These are phyloP conservation scores for Pseudomyrmex cubaensis DNA, from an alignment of 1,140 invertebrate genomes.

Conservation along the genomic window DNA sequence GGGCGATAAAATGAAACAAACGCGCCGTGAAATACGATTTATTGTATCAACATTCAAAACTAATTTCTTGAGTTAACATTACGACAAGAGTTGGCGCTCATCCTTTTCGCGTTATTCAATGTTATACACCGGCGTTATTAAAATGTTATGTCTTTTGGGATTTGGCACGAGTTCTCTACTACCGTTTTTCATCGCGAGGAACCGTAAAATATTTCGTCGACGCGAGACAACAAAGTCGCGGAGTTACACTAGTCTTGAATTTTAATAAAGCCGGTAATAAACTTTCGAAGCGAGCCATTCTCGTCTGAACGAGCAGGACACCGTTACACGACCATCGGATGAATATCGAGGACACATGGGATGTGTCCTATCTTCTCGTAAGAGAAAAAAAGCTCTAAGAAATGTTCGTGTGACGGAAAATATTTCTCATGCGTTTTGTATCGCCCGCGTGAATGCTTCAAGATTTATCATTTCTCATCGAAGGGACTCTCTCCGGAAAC, in stretches of 20 bases:
- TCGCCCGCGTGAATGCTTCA: constrained; percentile 30
- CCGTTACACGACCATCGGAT: background rate
- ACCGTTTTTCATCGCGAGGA: background rate
- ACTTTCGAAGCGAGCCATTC: constrained; percentile 7
- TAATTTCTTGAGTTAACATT: constrained; percentile 1
- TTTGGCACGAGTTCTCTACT: background rate
- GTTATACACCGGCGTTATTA: background rate
- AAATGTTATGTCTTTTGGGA: constrained; percentile 2
- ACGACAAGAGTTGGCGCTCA: background rate
- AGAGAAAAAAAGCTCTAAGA: constrained; percentile 1
- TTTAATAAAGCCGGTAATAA: constrained; percentile 55
- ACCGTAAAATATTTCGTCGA: background rate
- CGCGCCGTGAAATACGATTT: too few relatives aligned
- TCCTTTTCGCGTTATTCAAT: background rate
- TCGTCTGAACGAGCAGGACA: background rate
- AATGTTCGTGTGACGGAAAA: constrained; percentile 39
- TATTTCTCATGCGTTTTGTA: constrained; percentile 44
- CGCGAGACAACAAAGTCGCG: constrained; percentile 41
- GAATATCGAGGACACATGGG: background rate
- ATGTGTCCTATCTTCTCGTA: background rate
- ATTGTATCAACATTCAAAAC: background rate
- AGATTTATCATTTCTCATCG: constrained; percentile 56
- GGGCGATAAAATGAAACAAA: background rate
- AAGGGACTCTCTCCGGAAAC: background rate
- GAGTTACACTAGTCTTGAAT: constrained; percentile 51